Evolutionary conservation across 2,113 vertebrate genomes (phyloP).

Genomic region (Tauraco erythrolophus): DNA sequence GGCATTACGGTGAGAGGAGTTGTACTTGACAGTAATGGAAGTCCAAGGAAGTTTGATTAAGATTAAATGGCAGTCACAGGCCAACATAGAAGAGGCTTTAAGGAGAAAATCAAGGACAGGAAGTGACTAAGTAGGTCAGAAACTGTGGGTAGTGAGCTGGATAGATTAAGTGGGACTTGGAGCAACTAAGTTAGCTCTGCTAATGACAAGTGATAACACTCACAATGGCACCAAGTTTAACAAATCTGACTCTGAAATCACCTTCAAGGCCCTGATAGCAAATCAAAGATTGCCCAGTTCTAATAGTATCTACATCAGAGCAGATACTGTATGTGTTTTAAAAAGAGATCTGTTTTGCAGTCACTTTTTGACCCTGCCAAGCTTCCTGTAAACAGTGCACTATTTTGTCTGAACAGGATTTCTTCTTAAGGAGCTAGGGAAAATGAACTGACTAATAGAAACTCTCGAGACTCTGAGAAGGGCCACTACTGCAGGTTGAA

Average conservation of each 20-base stretch:
- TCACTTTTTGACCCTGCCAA: constrained; percentile 43
- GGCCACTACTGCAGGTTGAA: neutral
- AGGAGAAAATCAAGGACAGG: constrained; percentile 41
- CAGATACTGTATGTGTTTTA: constrained; percentile 12
- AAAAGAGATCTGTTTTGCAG: neutral
- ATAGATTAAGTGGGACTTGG: constrained; percentile 22
- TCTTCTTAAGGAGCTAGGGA: constrained; percentile 29
- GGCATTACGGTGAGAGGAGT: neutral
- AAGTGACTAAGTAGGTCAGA: constrained; percentile 55
- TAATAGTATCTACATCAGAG: neutral
- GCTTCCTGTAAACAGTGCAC: constrained; percentile 1
- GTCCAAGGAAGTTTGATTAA: constrained; percentile 47
- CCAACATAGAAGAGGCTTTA: neutral
- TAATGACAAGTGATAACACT: constrained; percentile 29
- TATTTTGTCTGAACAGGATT: constrained; percentile 29
- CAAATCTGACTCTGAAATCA: constrained; percentile 50
- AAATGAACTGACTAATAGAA: neutral
- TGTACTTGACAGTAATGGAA: neutral
- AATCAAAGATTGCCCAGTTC: neutral
- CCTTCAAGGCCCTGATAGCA: constrained; percentile 21
- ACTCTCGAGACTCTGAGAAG: neutral
- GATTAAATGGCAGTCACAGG: constrained; percentile 40
- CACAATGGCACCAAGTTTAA: constrained; percentile 1
- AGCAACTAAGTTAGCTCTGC: constrained; percentile 16
- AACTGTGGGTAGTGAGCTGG: neutral